These are phyloP conservation scores for Automeris io DNA, from an alignment of 2,888 invertebrate species.

Conservation along the genomic window DNA sequence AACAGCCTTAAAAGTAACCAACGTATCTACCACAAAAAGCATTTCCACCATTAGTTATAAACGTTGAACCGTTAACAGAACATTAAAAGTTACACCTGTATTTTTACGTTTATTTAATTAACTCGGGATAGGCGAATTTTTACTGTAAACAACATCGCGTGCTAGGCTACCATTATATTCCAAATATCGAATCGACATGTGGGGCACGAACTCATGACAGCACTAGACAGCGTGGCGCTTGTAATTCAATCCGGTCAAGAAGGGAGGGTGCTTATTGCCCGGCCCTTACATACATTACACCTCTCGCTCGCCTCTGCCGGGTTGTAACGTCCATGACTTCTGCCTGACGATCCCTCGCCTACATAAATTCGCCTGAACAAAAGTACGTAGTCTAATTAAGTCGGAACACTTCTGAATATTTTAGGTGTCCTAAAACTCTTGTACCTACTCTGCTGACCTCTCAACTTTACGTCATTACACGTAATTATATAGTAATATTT, in stretches of 20 bases:
- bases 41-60: not conserved
- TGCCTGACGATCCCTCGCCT: conserved; percentile 36
- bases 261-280: conserved; percentile 46
- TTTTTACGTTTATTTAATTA: conserved; percentile 15
- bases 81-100: conserved; percentile 14
- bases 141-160: conserved; percentile 19
- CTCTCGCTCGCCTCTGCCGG: conserved; percentile 32
- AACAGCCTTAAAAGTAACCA: not conserved
- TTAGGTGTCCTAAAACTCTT: conserved; percentile 31
- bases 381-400: conserved; percentile 55
- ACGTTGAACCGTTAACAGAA: conserved; percentile 15
- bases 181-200: conserved; percentile 33
- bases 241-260: conserved; percentile 56
- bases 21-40: not conserved
- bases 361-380: conserved; percentile 51
- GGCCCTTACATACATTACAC: conserved; percentile 51
- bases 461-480: conserved; percentile 35
- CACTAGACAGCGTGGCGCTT: conserved; percentile 59
- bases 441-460: conserved; percentile 25
- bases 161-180: conserved; percentile 19
- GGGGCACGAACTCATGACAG: conserved; percentile 23
- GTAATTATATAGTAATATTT: conserved; percentile 37
- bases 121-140: conserved; percentile 15
- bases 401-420: conserved; percentile 54
- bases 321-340: conserved; percentile 47